Percentiles rank a stretch among this genome's conserved stretches.
phyloP scores from a whole-genome alignment of 2,113 vertebrate genomes.

The Odontophorus gujanensis region DNA sequence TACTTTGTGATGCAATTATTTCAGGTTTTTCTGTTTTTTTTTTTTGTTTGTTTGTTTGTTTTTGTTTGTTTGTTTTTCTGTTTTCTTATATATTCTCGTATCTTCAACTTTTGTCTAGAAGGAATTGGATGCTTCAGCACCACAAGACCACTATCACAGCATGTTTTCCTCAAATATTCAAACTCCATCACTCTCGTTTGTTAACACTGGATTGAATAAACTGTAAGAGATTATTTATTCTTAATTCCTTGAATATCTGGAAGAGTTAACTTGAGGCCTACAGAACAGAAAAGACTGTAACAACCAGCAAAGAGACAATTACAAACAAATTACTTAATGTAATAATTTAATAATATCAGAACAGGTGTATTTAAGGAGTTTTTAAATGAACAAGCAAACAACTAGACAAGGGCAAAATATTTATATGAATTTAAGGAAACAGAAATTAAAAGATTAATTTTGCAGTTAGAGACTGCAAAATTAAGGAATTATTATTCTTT shows the following conservation, averaged over 20 bases:
- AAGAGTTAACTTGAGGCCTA: background rate
- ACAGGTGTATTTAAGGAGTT: background rate
- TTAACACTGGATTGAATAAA: background rate
- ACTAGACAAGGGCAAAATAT: background rate
- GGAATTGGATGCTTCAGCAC: accelerated
- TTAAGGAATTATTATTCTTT: no score
- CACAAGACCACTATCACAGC: background rate
- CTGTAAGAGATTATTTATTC: background rate
- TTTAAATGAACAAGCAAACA: background rate
- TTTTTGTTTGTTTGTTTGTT: background rate
- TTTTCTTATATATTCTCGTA: background rate
- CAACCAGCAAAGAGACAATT: background rate
- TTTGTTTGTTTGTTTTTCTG: background rate
- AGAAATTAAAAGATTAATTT: background rate
- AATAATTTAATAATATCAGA: background rate
- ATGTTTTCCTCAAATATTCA: background rate
- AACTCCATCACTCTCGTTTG: background rate
- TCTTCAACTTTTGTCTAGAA: background rate
- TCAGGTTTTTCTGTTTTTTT: background rate
- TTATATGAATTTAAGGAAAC: background rate
- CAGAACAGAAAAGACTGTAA: background rate
- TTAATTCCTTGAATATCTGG: background rate
- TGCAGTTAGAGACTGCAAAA: background rate
- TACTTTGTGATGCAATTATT: background rate
- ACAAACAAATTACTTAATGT: accelerated